Base-by-base conservation (phyloP, 2,888 invertebrate species). In the Andricus curvator region DNA sequence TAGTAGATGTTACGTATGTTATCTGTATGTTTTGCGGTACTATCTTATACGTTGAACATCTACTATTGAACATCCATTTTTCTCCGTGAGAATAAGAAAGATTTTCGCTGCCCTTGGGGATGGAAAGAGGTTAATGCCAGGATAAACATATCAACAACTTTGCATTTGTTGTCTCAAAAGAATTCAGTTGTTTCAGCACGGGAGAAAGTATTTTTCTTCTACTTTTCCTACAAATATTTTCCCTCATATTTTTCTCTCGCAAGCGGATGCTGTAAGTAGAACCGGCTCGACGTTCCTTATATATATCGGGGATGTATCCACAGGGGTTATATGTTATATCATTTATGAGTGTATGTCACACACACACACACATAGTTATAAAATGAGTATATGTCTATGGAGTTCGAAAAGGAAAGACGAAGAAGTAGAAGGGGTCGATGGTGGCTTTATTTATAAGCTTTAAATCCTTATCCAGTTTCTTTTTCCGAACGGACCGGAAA, bases 401-500 rank as follows among this genome's bases (percentile, higher is more conserved):
- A 70, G 51, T n/a, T 70, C 51, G 29, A 56, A 51, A 56, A 70
- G 70, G 51, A 70, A 70, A 51, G 70, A 68, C 25, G 70, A 25
- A 74, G 48, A 48, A 48, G 48, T 17, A 17, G 48, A 17, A n/a
- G 56, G 29, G n/a, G 56, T 56, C 13, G 56, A 74, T 33, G n/a
- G 29, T 11, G 56, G 56, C 56, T 74, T 33, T 51, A 48, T 48
- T 33, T 51, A 48, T 48, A 56, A 74, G 37, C 33, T n/a, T 74
- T 78, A 81, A 81, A 81, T 79, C 37, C 78, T 84, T 78, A 78
- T 80, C 80, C 62, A 62, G 37, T 56, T 74, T 37, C 56, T 74
- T 78, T 60, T 56, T 66, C 80, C 79, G 51, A 77, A 77, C 67
- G 78, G 79, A 81, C 78, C 80, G 67, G 80, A 62, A 80, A 79